phyloP scores from a whole-genome alignment of 2,888 invertebrate species.

The Oithona nana region DNA sequence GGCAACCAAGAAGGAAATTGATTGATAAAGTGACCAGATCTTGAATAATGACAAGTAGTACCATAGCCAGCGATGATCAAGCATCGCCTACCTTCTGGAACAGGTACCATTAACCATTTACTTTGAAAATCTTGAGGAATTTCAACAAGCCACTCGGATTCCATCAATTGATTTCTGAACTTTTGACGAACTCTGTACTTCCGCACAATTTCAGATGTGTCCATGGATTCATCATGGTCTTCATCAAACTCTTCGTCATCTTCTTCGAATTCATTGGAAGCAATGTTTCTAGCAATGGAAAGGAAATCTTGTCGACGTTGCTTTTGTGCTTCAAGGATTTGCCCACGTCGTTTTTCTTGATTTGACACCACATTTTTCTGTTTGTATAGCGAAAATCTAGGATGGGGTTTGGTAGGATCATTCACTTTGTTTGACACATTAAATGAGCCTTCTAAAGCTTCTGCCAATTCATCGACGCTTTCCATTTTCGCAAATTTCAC shows the following conservation, averaged over 20 bases:
- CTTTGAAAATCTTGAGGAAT: constrained; percentile 51
- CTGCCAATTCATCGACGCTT: no score
- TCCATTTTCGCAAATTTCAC: no score
- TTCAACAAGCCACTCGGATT: constrained; percentile 83
- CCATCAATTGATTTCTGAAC: constrained; percentile 44
- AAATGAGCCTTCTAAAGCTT: not conserved
- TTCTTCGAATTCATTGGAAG: not conserved
- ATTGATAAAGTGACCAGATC: constrained; percentile 26
- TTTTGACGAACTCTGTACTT: not conserved
- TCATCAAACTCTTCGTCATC: not conserved
- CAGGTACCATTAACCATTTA: constrained; percentile 53
- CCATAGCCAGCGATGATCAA: constrained; percentile 57
- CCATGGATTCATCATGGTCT: not conserved
- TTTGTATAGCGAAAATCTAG: not conserved
- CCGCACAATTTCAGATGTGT: not conserved
- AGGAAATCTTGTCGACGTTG: not conserved
- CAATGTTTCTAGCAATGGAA: not conserved
- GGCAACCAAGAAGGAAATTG: constrained; percentile 30
- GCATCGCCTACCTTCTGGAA: constrained; percentile 62
- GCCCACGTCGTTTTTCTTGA: not conserved
- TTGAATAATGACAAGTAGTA: constrained; percentile 27
- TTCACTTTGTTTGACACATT: not conserved
- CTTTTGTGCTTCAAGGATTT: not conserved
- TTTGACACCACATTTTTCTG: not conserved
- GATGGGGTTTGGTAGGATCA: not conserved